Evolutionary conservation across 2,113 vertebrate species (phyloP).

Genomic region (Oenanthe melanoleuca): DNA sequence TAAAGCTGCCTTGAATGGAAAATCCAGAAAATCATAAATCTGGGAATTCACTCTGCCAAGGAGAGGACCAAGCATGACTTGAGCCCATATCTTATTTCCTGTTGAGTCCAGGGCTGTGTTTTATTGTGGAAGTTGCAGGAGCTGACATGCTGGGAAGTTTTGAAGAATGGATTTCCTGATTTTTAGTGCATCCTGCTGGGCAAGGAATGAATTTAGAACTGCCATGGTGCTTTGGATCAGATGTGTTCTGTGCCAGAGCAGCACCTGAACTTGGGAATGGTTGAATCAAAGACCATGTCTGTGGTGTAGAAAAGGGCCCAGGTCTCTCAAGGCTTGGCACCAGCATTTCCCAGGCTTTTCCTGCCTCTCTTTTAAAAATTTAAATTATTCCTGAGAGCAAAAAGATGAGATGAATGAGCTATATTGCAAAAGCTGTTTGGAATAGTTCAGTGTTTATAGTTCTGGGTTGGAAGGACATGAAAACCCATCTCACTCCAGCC

Average conservation of each 20-base stretch:
- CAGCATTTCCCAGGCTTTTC: neutral
- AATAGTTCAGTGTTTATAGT: too few relatives aligned
- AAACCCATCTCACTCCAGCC: neutral
- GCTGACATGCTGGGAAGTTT: neutral
- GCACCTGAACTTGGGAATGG: neutral
- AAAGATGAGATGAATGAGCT: too few relatives aligned
- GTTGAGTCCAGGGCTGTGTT: neutral
- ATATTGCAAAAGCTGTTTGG: too few relatives aligned
- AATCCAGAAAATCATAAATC: neutral
- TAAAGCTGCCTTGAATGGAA: neutral
- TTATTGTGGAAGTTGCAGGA: neutral
- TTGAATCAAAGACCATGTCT: neutral
- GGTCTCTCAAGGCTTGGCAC: neutral
- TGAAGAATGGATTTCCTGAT: neutral
- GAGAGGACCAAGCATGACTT: neutral
- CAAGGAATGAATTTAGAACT: neutral
- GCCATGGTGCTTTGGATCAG: rapidly evolving
- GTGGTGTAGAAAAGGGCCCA: neutral
- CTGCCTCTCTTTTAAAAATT: neutral
- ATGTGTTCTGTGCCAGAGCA: neutral
- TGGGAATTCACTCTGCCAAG: neutral
- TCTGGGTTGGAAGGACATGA: neutral
- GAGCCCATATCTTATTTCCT: neutral
- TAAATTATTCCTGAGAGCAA: too few relatives aligned
- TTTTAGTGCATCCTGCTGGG: neutral